A percentile compares a stretch with the other conserved stretches of the same genome.
These are phyloP conservation scores for Drosophila sp. DNA, from an alignment of 1,140 invertebrate genomes.

Conservation along the genomic window DNA sequence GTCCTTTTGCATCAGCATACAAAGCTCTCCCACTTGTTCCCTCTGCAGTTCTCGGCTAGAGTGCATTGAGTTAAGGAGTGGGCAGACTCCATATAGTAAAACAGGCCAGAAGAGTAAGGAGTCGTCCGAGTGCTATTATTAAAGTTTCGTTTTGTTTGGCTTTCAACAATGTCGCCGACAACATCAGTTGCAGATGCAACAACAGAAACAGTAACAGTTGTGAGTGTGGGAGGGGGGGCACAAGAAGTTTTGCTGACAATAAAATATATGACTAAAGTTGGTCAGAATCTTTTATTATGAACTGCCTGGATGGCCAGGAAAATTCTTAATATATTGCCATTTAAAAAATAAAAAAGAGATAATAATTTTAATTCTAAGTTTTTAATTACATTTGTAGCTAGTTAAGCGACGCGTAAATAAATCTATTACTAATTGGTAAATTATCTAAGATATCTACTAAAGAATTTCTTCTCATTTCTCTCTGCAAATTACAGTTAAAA, in stretches of 20 bases:
- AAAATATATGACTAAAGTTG: constrained; percentile 10
- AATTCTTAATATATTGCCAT: not conserved
- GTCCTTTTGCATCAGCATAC: constrained; percentile 46
- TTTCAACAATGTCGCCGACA: constrained; percentile 65
- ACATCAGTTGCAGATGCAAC: constrained; percentile 32
- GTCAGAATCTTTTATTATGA: not conserved
- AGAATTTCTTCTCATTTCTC: not conserved
- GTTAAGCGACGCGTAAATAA: too few relatives aligned
- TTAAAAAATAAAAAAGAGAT: not conserved
- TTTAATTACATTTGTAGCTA: too few relatives aligned
- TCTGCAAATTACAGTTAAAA: not conserved
- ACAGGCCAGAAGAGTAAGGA: not conserved
- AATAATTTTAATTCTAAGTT: not conserved
- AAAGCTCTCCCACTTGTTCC: constrained; percentile 49
- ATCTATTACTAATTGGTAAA: too few relatives aligned
- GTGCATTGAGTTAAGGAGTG: constrained; percentile 20
- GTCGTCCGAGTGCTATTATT: constrained; percentile 65
- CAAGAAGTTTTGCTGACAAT: constrained; percentile 14
- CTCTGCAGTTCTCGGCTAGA: constrained; percentile 5
- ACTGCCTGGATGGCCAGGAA: not conserved
- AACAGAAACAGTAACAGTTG: constrained; percentile 45
- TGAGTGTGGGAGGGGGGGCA: not conserved
- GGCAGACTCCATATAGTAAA: not conserved
- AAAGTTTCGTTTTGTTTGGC: constrained; percentile 75
- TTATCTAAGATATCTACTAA: too few relatives aligned